Evolutionary conservation across 64 coral and sea anemone genomes (phyloP).

Genomic region (Hydrozoanthus tunicans): DNA sequence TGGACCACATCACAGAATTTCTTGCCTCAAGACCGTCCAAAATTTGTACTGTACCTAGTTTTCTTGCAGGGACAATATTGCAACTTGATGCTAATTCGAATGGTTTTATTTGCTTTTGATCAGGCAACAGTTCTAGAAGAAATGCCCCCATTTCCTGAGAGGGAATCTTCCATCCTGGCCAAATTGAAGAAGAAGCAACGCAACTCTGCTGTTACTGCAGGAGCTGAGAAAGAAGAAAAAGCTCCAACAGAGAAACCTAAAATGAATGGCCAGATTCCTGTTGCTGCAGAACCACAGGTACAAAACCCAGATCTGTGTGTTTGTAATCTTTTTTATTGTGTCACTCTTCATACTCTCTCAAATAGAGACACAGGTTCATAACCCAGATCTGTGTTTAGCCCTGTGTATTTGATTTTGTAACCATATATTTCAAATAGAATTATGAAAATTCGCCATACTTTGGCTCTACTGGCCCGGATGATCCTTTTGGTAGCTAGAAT

Average conservation of each 20-base stretch:
- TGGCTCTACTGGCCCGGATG: too few species aligned
- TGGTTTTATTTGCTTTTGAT: neutral
- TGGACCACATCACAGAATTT: too few species aligned
- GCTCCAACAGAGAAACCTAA: conserved; percentile 77
- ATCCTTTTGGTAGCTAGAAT: too few species aligned
- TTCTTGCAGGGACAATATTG: too few species aligned
- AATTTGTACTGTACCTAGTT: too few species aligned
- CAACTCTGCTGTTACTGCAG: conserved; percentile 30
- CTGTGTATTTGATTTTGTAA: too few species aligned
- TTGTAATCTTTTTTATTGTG: neutral
- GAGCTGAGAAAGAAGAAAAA: conserved; percentile 79
- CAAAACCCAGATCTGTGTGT: neutral
- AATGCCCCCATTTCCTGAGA: conserved; percentile 99
- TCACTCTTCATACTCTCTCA: neutral
- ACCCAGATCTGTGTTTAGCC: too few species aligned
- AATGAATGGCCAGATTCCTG: conserved; percentile 76
- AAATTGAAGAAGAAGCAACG: conserved; percentile 96
- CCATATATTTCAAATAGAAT: too few species aligned
- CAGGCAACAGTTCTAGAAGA: conserved; percentile 99
- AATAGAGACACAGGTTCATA: too few species aligned
- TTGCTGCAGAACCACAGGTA: conserved; percentile 46
- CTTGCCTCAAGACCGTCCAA: too few species aligned
- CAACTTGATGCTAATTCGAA: too few species aligned
- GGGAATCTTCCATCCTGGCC: conserved; percentile 93
- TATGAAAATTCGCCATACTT: too few species aligned